Evolutionary conservation across 2,113 vertebrate genomes (phyloP), one percentile per base, ranked within the genome.

Genomic region (Thunnus maccoyii): DNA sequence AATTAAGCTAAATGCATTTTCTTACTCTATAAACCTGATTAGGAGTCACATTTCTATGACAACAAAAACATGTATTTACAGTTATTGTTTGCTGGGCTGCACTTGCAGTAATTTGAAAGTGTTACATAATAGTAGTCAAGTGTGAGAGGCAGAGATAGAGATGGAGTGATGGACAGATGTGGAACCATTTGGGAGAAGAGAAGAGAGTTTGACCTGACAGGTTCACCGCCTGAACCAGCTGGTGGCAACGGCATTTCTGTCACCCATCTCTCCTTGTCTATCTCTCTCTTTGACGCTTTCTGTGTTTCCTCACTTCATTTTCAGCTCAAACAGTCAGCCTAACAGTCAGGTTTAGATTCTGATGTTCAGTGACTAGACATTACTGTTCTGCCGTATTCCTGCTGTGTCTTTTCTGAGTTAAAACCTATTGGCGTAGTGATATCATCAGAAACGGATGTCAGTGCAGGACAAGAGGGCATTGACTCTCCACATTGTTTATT

Each of bases 1-100:
- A 89, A 76, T 91, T 80, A 78, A 61, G 56, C 62, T 68, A 65
- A 88, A 88, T 86, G 63, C 41, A 62, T 84, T 83, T 79, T 80
- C 76, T 84, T 68, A 65, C 56, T 76, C 77, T 47, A 18, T 80
- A 79, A 84, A 80, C 60, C 71, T 81, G 70, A 89, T 79, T 83
- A 74, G 25, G 47, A 82, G 65, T 64, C 70, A 12, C 13, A 71
- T 89, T 77, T 83, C 64, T 73, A 57, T 79, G 67, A 78, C 76
- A 69, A 83, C 62, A 72, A 57, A 48, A 77, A 65, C 55, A 55
- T 70, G 48, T n/a, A 56, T 85, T 86, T 87, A 60, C 71, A 64
- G 44, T 72, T 50, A 64, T 51, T 69, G 65, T 66, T 78, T 70
- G 36, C 44, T 44, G 17, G 20, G 41, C 20, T 66, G 61, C 80